Evolutionary conservation across 2,797 vertebrate genomes (phyloP), one percentile per base, ranked within the genome.

Genomic region (Coilia nasus): DNA sequence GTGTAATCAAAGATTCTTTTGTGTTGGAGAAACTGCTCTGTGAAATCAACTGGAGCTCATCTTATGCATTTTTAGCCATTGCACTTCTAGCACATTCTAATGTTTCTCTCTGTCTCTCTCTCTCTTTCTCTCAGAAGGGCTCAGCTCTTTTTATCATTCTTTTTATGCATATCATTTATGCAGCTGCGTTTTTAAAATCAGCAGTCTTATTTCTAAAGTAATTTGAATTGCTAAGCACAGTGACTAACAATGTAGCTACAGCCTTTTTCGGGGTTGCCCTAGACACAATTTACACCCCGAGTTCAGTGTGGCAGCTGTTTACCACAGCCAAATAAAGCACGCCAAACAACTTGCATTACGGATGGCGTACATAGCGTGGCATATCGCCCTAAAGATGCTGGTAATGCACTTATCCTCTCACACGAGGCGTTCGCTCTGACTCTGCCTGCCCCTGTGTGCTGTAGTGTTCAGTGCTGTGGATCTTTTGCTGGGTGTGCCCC

Each of bases 1-100:
- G 67, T 12, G 23, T 46, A 71, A 84, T 86, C 56, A 84, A 59
- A 80, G 44, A 59, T 83, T 83, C 60, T 31, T 83, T 78, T 78
- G 71, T 78, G 71, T 78, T 41, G 35, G 17, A 6, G 71, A 78
- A 78, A 78, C 71, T 78, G 71, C 35, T 78, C 17, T 21, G 67
- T 31, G 17, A 75, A 75, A 82, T 82, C 54, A 57, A 46, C 25
- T 41, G n/a, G n/a, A 21, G 46, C 46, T 82, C 80, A 47, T 50
- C 28, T 19, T 35, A 9, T 19, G 67, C 67, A 75, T 75, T 75
- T 75, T 75, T 75, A 41, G 67, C 14, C 67, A 75, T 19, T 75
- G 67, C 31, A 41, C 31, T 19, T 6, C 28, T 14, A 21, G 64
- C 67, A 75, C 67, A 75, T 75, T 71, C 15, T 35, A 41, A 75